Evolutionary conservation across 2,888 invertebrate genomes (phyloP), one percentile per base, ranked within the genome.

Genomic region (Cheilosia urbana): DNA sequence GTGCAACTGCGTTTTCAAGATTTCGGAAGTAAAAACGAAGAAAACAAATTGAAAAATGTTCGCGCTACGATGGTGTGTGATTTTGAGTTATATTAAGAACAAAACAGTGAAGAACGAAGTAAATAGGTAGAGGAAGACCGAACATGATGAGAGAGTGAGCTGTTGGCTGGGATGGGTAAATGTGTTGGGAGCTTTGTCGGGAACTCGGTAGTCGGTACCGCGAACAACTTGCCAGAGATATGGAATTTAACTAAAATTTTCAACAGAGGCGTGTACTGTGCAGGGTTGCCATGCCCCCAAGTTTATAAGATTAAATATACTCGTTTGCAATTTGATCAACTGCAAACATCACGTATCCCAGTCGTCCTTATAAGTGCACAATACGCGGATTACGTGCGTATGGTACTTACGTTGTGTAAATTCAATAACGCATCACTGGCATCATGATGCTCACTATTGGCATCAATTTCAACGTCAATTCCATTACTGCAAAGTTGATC

Each of bases 1-100:
- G 84, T 80, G 84, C 84, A 84, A 84, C 84, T 84, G 80, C 84
- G 84, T 84, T 84, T 80, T 84, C 75, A 45, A 84, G 53, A 84
- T 75, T 84, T 84, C 76, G 84, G 84, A 76, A 80, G 84, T 84
- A 80, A 19, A 62, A n/a, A 62, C 30, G 2, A 62, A 69, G 60
- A 21, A 24, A 62, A 63, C 9, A 55, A 53, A 63, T 63, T 30
- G 27, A 62, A 27, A 45, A 77, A 68, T 51, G 21, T 30, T 60
- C 34, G 21, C 49, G 42, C 24, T 76, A 63, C 21, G 65, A 73
- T 84, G 37, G 84, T 84, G 69, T 84, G 80, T 53, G 77, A 57
- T 58, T 47, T 79, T 65, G 65, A 80, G 84, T 66, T 83, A 71
- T 71, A 80, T 79, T 73, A 73, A 75, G 71, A 79, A 84, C 53